Conservation (phyloP, 2,113 vertebrate species). For the Phyllostomus discolor region DNA sequence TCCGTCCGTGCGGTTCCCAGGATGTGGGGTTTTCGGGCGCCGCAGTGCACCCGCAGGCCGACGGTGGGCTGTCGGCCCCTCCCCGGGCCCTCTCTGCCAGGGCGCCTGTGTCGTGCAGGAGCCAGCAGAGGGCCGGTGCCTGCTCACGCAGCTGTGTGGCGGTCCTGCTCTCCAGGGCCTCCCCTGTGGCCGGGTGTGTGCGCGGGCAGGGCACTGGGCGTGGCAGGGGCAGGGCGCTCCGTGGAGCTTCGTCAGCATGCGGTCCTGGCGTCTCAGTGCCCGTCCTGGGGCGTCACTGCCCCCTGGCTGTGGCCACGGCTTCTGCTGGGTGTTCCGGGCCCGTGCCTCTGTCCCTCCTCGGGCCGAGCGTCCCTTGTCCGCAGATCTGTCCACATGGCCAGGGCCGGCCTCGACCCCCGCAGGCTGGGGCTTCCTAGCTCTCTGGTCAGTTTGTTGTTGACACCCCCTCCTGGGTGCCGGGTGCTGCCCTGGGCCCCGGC, state of each 20-base stretch:
- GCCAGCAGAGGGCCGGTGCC: too few species aligned
- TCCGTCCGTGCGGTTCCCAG: not conserved
- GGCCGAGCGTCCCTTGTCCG: not conserved
- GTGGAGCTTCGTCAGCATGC: too few species aligned
- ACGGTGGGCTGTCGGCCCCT: not conserved
- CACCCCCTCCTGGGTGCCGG: not conserved
- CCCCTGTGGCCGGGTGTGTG: too few species aligned
- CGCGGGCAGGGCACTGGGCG: too few species aligned
- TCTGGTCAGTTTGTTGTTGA: not conserved
- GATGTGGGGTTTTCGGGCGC: not conserved
- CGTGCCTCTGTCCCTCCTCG: too few species aligned
- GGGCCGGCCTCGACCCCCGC: too few species aligned
- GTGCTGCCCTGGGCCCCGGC: not conserved
- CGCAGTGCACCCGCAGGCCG: not conserved
- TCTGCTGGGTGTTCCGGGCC: not conserved
- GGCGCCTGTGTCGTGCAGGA: too few species aligned
- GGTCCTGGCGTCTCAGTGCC: too few species aligned
- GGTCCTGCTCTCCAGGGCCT: too few species aligned
- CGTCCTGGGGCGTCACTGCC: not conserved
- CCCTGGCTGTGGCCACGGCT: not conserved
- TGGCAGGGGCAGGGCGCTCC: too few species aligned
- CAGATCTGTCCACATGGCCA: not conserved
- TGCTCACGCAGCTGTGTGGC: too few species aligned
- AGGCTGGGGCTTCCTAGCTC: not conserved
- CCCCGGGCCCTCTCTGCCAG: not conserved